Evolutionary conservation across 1,140 invertebrate species (phyloP).

Genomic region (Calephelis virginiensis): DNA sequence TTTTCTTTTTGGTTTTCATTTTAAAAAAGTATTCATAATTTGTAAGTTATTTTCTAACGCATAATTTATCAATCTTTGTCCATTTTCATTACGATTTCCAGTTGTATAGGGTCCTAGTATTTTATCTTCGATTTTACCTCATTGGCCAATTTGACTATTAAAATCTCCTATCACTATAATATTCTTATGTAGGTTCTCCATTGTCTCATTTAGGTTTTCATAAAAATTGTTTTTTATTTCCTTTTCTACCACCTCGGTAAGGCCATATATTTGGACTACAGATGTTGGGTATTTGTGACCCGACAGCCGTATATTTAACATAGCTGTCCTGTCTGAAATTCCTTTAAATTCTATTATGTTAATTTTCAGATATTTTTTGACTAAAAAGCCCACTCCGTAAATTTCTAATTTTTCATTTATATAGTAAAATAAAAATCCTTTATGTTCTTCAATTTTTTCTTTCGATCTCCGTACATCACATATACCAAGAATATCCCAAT

Average conservation of each 20-base stretch:
- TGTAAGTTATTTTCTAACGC: slow-evolving; percentile 34
- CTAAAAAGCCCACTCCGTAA: slow-evolving; percentile 21
- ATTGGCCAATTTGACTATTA: slow-evolving; percentile 36
- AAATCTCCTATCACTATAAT: slow-evolving; percentile 38
- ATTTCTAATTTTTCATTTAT: slow-evolving; percentile 27
- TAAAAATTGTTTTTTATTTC: slow-evolving; percentile 36
- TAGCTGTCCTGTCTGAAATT: slow-evolving; percentile 32
- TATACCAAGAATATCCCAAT: slow-evolving; percentile 20
- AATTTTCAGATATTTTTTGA: slow-evolving; percentile 33
- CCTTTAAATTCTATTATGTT: slow-evolving; percentile 31
- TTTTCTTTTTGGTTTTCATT: slow-evolving; percentile 36
- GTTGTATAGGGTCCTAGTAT: slow-evolving; percentile 34
- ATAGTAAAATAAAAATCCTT: slow-evolving; percentile 7
- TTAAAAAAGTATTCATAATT: slow-evolving; percentile 39
- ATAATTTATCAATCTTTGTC: slow-evolving; percentile 36
- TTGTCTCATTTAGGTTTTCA: slow-evolving; percentile 27
- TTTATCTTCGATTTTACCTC: slow-evolving; percentile 30
- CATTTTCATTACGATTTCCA: slow-evolving; percentile 38
- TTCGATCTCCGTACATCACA: slow-evolving; percentile 14
- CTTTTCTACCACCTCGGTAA: slow-evolving; percentile 32
- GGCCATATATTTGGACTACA: slow-evolving; percentile 40
- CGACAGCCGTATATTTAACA: slow-evolving; percentile 34
- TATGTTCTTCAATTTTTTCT: slow-evolving; percentile 14
- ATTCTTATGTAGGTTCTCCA: slow-evolving; percentile 26
- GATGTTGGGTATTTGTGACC: slow-evolving; percentile 29